A percentile compares a stretch with the other conserved stretches of the same genome.
Conservation (phyloP, 2,888 invertebrate genomes). For the Sesia bembeciformis region DNA sequence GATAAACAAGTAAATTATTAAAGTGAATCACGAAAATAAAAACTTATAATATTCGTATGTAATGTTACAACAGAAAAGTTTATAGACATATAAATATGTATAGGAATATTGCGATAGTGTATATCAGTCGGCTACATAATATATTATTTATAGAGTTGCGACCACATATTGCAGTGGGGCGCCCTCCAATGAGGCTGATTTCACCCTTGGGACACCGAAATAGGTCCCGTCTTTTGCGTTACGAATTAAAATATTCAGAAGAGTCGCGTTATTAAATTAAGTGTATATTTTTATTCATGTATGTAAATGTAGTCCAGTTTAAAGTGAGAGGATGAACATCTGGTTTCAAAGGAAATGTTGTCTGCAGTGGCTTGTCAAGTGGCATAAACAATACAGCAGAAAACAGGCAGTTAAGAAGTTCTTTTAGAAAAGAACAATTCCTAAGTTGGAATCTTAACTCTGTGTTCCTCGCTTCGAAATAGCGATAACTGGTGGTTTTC, state of each 20-base stretch:
- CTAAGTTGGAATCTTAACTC: not conserved
- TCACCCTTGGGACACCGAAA: conserved; percentile 31
- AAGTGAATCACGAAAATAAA: too few relatives aligned
- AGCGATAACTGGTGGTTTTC: not conserved
- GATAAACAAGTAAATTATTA: too few relatives aligned
- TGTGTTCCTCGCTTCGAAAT: not conserved
- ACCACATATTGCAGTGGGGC: conserved; percentile 31
- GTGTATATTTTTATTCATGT: conserved; percentile 1
- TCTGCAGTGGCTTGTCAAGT: not conserved
- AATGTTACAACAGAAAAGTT: too few relatives aligned
- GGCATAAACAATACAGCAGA: not conserved
- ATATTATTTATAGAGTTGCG: conserved; percentile 32
- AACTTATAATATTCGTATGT: too few relatives aligned
- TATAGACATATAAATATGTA: too few relatives aligned
- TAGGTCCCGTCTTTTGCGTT: conserved; percentile 15
- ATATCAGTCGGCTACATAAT: conserved; percentile 1
- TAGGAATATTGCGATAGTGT: too few relatives aligned
- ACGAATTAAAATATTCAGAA: conserved; percentile 22
- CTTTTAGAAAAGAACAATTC: not conserved
- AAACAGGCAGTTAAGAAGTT: not conserved
- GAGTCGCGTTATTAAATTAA: conserved; percentile 10
- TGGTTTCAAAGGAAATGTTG: not conserved
- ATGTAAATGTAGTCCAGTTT: conserved; percentile 1
- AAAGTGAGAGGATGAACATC: not conserved
- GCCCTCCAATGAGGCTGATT: conserved; percentile 39